Evolutionary conservation across 2,888 invertebrate species (phyloP).

Genomic region (Pogonocherus hispidulus): DNA sequence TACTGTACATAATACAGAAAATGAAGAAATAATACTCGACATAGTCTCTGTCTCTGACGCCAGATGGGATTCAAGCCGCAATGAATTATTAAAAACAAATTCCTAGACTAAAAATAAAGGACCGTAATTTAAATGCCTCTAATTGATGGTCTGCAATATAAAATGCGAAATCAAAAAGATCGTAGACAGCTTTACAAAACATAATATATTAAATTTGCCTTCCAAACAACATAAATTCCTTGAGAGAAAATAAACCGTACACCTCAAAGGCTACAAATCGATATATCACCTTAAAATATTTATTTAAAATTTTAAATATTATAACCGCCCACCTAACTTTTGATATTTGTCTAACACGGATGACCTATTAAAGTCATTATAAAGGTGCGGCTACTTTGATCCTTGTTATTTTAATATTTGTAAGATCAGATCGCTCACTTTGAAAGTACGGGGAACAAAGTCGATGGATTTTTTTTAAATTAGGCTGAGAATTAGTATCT

Average conservation of each 20-base stretch:
- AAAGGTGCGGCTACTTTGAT: neutral
- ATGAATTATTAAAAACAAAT: constrained; percentile 27
- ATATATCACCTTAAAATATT: constrained; percentile 32
- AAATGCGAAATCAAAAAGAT: constrained; percentile 31
- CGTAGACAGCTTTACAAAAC: constrained; percentile 32
- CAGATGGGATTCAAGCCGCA: neutral
- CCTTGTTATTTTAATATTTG: neutral
- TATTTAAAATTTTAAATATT: constrained; percentile 32
- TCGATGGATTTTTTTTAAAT: no score
- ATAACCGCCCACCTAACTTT: constrained; percentile 17
- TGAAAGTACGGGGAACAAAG: neutral
- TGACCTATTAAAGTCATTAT: constrained; percentile 21
- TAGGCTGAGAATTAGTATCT: no score
- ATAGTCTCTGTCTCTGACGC: neutral
- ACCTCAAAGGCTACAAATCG: constrained; percentile 30
- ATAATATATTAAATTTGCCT: constrained; percentile 34
- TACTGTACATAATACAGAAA: no score
- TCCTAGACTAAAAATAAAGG: constrained; percentile 25
- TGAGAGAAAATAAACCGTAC: constrained; percentile 28
- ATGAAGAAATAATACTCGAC: no score
- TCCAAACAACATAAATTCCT: constrained; percentile 38
- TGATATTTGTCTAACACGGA: constrained; percentile 22
- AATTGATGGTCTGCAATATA: constrained; percentile 28
- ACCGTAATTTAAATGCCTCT: constrained; percentile 27
- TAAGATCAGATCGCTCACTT: neutral